phyloP scores from a whole-genome alignment of 2,888 invertebrate genomes.

The Diarsia dahlii region DNA sequence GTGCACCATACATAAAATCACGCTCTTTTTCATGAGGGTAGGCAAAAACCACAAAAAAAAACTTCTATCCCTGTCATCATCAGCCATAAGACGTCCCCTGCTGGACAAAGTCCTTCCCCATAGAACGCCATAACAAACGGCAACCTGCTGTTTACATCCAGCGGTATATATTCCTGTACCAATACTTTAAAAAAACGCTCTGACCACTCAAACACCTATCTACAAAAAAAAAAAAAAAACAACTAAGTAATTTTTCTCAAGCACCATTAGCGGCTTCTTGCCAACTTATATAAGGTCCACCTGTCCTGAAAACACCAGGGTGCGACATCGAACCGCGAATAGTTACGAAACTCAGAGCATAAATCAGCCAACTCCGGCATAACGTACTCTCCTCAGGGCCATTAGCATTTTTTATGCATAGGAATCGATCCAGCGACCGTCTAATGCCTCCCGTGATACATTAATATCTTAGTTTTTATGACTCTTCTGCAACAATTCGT shows the following conservation, averaged over 20 bases:
- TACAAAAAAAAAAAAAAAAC: constrained; percentile 44
- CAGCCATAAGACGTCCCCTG: too few relatives aligned
- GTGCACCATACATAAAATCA: too few relatives aligned
- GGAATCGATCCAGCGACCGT: constrained; percentile 89
- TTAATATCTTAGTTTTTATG: constrained; percentile 91
- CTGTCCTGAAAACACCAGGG: constrained; percentile 76
- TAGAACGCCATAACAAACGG: too few relatives aligned
- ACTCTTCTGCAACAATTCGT: constrained; percentile 89
- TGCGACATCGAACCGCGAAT: constrained; percentile 80
- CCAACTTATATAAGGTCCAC: constrained; percentile 69
- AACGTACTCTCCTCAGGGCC: constrained; percentile 85
- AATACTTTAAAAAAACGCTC: neutral
- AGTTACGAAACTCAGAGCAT: constrained; percentile 81
- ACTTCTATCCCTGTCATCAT: too few relatives aligned
- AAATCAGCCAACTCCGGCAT: constrained; percentile 85
- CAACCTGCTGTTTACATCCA: too few relatives aligned
- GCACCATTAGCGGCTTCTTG: constrained; percentile 59
- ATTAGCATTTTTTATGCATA: constrained; percentile 91
- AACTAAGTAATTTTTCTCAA: constrained; percentile 46
- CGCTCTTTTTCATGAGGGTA: too few relatives aligned
- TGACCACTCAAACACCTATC: constrained; percentile 20
- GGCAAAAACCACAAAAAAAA: too few relatives aligned
- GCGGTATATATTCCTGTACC: too few relatives aligned
- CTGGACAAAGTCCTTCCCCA: too few relatives aligned
- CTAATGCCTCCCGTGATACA: constrained; percentile 91